These are phyloP conservation scores for Apis florea DNA, from an alignment of 1,140 invertebrate species.

Conservation along the genomic window DNA sequence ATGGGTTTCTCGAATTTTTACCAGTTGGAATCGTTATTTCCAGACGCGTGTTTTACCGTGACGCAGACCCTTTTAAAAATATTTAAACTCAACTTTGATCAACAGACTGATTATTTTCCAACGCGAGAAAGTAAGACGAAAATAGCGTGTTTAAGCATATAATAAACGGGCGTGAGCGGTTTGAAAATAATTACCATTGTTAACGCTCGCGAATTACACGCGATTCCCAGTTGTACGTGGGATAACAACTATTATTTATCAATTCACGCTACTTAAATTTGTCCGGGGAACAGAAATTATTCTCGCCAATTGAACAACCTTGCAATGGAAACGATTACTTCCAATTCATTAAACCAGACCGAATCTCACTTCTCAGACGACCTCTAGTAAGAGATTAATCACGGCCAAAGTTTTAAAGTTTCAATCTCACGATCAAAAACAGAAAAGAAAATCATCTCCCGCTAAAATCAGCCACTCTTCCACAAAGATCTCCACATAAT, in stretches of 20 bases:
- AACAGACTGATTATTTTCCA: neutral
- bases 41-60: neutral
- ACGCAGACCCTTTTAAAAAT: neutral
- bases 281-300: too few species aligned
- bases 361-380: conserved; percentile 5
- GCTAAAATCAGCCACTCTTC: too few species aligned
- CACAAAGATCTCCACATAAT: too few species aligned
- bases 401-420: neutral
- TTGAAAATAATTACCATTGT: conserved; percentile 17
- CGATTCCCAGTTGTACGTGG: conserved; percentile 3
- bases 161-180: conserved; percentile 10
- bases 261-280: neutral
- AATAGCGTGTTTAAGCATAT: neutral
- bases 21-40: neutral
- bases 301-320: too few species aligned
- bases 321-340: too few species aligned
- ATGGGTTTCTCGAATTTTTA: neutral
- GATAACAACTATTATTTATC: conserved; percentile 22
- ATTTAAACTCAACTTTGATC: neutral
- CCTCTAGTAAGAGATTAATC: neutral
- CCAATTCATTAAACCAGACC: neutral
- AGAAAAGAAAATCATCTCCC: too few species aligned
- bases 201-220: conserved; percentile 2
- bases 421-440: neutral
- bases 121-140: neutral